These are phyloP conservation scores for Campylorhamphus procurvoides DNA, from an alignment of 2,113 vertebrate species.

Conservation along the genomic window DNA sequence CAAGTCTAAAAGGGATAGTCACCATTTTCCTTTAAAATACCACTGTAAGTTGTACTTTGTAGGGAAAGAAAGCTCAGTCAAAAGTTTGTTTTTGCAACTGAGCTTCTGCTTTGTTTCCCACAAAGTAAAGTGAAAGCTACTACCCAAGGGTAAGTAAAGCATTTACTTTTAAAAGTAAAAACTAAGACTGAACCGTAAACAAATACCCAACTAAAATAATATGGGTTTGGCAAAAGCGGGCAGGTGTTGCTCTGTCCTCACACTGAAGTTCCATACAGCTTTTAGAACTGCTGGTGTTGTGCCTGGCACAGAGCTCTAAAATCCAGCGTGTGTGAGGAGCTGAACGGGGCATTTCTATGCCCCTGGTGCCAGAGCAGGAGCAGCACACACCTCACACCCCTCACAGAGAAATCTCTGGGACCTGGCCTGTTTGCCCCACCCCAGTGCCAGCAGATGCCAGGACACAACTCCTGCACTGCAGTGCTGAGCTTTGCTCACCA, in stretches of 20 bases:
- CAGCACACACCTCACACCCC: accelerated
- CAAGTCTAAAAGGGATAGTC: background rate
- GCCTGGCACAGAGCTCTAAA: background rate
- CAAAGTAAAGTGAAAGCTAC: background rate
- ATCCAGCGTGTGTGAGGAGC: accelerated
- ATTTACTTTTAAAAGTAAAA: background rate
- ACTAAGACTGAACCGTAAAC: background rate
- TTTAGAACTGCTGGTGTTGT: background rate
- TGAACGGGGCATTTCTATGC: accelerated
- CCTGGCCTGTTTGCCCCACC: background rate
- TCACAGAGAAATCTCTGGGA: background rate
- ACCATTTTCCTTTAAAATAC: background rate
- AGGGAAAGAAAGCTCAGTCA: background rate
- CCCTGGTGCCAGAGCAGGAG: background rate
- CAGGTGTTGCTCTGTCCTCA: background rate
- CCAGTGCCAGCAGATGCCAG: background rate
- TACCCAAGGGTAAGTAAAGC: background rate
- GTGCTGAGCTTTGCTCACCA: accelerated
- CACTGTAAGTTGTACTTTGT: background rate
- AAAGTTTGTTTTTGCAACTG: background rate
- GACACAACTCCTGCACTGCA: background rate
- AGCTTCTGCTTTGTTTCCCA: background rate
- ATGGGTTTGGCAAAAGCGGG: background rate
- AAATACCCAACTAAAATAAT: background rate
- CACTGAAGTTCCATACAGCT: background rate